A percentile compares a stretch with the other conserved stretches of the same genome.
Conservation (phyloP, 1,140 invertebrate genomes). For the Lepidotrigona ventralis region DNA sequence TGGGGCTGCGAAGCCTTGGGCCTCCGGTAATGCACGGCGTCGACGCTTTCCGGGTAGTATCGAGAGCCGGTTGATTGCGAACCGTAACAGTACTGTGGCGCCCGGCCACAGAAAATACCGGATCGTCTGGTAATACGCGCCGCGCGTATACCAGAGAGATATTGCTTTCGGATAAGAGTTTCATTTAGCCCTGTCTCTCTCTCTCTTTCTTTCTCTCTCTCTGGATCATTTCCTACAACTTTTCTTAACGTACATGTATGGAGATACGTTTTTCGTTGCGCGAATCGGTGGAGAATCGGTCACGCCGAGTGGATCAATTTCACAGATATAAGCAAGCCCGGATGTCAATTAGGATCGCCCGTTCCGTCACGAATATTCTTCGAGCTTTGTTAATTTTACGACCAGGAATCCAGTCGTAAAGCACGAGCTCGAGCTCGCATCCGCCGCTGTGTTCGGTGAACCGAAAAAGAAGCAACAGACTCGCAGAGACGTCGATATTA, state of each 20-base stretch:
- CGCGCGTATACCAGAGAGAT: constrained; percentile 62
- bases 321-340: constrained; percentile 49
- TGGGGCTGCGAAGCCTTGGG: constrained; percentile 44
- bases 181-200: not conserved
- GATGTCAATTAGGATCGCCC: constrained; percentile 53
- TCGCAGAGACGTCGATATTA: constrained; percentile 38
- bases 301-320: constrained; percentile 59
- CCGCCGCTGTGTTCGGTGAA: not conserved
- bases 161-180: constrained; percentile 49
- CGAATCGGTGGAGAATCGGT: constrained; percentile 12
- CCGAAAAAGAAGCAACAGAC: not conserved
- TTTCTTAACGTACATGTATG: not conserved
- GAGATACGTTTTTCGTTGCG: not conserved
- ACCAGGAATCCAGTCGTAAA: constrained; percentile 55
- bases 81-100: constrained; percentile 51
- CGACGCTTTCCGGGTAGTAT: constrained; percentile 73
- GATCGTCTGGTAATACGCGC: constrained; percentile 61
- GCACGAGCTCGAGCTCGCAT: constrained; percentile 26
- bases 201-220: too few species aligned
- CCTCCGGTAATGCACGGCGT: constrained; percentile 60
- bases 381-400: constrained; percentile 64
- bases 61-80: constrained; percentile 64
- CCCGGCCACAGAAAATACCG: constrained; percentile 63
- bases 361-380: constrained; percentile 47
- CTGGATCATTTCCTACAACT: not conserved